Conservation (phyloP, 1,140 invertebrate species). For the Calephelis nemesis region DNA sequence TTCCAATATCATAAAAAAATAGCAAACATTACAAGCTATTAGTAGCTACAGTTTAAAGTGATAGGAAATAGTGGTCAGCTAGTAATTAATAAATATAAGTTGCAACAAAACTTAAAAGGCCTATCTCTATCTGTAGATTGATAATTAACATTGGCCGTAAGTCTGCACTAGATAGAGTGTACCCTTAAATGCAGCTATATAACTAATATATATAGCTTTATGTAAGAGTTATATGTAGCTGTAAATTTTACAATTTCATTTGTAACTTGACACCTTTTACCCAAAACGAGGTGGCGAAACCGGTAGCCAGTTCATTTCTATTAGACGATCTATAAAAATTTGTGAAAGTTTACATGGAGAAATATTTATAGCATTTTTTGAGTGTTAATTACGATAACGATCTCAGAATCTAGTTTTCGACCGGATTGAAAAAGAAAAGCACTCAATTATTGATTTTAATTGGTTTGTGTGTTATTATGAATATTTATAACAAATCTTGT, state of each 20-base stretch:
- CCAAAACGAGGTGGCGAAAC: neutral
- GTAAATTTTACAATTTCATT: neutral
- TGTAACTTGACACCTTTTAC: conserved; percentile 20
- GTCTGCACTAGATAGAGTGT: no score
- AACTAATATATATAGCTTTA: no score
- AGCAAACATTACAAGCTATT: no score
- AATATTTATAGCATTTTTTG: conserved; percentile 5
- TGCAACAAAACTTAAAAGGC: no score
- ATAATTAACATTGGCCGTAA: no score
- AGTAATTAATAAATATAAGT: no score
- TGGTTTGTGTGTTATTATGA: neutral
- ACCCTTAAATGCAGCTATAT: no score
- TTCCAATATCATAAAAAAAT: no score
- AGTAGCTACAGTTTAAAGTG: no score
- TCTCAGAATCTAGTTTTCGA: neutral
- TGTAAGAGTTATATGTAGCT: neutral
- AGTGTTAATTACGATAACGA: neutral
- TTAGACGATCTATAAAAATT: neutral
- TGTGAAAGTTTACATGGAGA: conserved; percentile 9
- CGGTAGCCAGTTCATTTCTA: conserved; percentile 1
- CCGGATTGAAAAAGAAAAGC: conserved; percentile 6
- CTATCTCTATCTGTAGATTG: no score
- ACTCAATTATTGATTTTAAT: neutral
- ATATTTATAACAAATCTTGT: no score
- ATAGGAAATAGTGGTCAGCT: no score